Percentiles rank a stretch among this genome's conserved stretches.
Conservation (phyloP, 2,113 vertebrate genomes). For the Serinus canaria region DNA sequence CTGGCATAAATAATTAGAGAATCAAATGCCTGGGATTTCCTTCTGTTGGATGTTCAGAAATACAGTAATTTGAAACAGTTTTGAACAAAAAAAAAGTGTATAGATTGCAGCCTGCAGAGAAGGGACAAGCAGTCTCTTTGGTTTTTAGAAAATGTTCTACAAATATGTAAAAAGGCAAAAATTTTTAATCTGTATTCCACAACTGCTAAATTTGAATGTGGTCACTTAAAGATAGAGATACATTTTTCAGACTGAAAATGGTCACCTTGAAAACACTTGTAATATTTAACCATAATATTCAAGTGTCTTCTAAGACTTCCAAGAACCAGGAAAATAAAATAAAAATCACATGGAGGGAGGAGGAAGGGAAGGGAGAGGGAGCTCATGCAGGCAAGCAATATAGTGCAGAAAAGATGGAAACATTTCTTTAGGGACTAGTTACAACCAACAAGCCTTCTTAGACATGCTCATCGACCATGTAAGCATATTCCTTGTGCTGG, state of each 20-base stretch:
- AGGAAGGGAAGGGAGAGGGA: background rate
- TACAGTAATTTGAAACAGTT: background rate
- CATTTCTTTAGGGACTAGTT: conserved; percentile 65
- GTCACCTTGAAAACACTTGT: background rate
- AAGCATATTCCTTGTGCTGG: conserved; percentile 70
- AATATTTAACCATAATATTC: background rate
- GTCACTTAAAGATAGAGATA: background rate
- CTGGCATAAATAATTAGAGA: background rate
- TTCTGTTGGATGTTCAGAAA: background rate
- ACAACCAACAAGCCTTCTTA: conserved; percentile 69
- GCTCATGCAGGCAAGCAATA: conserved; percentile 27
- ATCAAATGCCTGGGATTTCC: background rate
- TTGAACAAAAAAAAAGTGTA: background rate
- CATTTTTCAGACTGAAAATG: background rate
- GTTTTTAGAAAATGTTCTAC: background rate
- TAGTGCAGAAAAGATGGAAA: conserved; percentile 35
- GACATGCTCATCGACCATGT: conserved; percentile 71
- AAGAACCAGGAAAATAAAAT: background rate
- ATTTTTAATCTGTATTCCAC: background rate
- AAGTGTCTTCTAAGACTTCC: background rate
- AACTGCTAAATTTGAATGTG: background rate
- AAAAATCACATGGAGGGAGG: background rate
- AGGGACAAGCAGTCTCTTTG: background rate
- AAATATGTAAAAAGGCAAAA: background rate
- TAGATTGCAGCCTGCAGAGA: background rate